Evolutionary conservation across 2,797 vertebrate genomes (phyloP).

Genomic region (Rhabdomys pumilio): DNA sequence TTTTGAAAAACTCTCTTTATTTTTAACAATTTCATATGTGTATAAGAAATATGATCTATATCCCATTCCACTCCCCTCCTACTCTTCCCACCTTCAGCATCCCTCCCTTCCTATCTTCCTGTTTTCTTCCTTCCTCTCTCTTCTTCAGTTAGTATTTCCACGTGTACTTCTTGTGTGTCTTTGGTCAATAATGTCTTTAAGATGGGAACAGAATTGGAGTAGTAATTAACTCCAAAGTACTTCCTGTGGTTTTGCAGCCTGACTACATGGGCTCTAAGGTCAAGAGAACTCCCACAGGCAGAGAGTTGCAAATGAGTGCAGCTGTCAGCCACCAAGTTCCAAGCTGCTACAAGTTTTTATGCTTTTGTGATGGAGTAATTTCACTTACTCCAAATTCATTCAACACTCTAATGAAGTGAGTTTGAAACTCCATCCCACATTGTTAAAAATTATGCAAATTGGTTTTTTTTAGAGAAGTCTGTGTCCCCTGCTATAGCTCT

Average conservation of each 20-base stretch:
- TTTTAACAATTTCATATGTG: not conserved
- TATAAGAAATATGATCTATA: not conserved
- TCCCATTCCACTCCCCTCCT: not conserved
- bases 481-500: not conserved
- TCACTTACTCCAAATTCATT: not conserved
- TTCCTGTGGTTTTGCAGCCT: conserved; percentile 23
- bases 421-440: not conserved
- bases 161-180: not conserved
- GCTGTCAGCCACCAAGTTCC: not conserved
- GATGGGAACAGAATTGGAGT: not conserved
- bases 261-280: not conserved
- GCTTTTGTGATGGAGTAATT: not conserved
- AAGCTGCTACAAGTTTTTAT: not conserved
- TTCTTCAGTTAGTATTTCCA: not conserved
- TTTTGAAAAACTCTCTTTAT: not conserved
- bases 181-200: not conserved
- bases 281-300: not conserved
- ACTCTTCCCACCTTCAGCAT: not conserved
- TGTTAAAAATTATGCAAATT: not conserved
- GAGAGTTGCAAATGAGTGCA: not conserved
- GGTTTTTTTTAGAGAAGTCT: not conserved
- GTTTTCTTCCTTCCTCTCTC: not conserved
- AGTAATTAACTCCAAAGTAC: not conserved
- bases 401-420: not conserved
- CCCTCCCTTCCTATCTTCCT: too few relatives aligned